phyloP scores from a whole-genome alignment of 1,140 invertebrate species.

The Drosophila fuyamai region DNA sequence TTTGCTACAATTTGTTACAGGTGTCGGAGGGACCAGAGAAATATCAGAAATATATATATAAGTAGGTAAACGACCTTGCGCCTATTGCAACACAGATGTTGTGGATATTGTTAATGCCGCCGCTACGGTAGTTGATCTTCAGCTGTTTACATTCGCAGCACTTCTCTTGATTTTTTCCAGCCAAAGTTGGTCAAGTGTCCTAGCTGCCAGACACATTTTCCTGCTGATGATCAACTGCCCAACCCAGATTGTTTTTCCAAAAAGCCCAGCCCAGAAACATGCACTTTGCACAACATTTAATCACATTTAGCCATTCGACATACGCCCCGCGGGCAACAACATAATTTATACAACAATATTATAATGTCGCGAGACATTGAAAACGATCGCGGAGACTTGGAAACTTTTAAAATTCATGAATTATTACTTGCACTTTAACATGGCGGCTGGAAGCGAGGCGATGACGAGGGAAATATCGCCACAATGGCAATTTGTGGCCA shows the following conservation, averaged over 20 bases:
- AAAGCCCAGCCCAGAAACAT: constrained; percentile 41
- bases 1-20: constrained; percentile 76
- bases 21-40: constrained; percentile 42
- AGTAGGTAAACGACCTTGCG: constrained; percentile 63
- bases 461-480: constrained; percentile 71
- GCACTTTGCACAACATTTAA: constrained; percentile 82
- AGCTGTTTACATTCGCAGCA: constrained; percentile 43
- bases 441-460: constrained; percentile 67
- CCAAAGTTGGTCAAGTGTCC: constrained; percentile 56
- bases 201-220: constrained; percentile 28
- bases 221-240: constrained; percentile 19
- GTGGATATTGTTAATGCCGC: constrained; percentile 10
- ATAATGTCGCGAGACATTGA: constrained; percentile 79
- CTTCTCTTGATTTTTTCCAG: constrained; percentile 19
- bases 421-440: constrained; percentile 83
- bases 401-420: constrained; percentile 78
- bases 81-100: constrained; percentile 56
- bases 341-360: constrained; percentile 80
- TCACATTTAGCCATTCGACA: constrained; percentile 73
- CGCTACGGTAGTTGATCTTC: constrained; percentile 38
- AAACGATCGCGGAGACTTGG: constrained; percentile 51
- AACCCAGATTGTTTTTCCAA: background rate
- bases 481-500: constrained; percentile 59
- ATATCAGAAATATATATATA: constrained; percentile 19
- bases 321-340: constrained; percentile 59